These are phyloP conservation scores for Caracal caracal DNA, from an alignment of 2,113 vertebrate genomes.

Conservation along the genomic window DNA sequence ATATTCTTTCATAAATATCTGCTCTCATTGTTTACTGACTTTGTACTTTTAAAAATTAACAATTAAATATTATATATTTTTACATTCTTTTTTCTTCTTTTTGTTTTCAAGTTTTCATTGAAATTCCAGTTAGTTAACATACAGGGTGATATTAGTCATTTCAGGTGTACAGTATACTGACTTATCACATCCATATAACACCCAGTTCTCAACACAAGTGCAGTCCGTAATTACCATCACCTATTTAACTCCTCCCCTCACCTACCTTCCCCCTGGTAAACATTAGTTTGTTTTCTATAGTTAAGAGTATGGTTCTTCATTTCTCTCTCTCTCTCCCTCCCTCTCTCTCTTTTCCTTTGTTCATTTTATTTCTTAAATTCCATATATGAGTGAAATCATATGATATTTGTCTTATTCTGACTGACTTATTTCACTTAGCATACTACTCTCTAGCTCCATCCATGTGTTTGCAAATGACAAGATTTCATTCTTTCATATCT, in stretches of 20 bases:
- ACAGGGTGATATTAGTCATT: not conserved
- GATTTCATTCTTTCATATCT: not conserved
- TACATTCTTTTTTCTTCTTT: not conserved
- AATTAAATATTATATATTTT: not conserved
- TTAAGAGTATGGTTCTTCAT: not conserved
- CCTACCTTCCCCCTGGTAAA: not conserved
- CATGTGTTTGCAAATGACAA: too few species aligned
- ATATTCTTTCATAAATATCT: not conserved
- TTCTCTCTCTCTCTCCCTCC: not conserved
- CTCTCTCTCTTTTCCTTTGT: not conserved
- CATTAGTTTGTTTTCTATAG: not conserved
- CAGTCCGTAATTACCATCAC: not conserved
- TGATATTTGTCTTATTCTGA: not conserved
- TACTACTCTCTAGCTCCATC: not conserved
- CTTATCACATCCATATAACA: not conserved
- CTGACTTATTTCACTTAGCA: not conserved
- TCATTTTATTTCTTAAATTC: not conserved
- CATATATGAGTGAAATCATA: not conserved
- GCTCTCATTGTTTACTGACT: not conserved
- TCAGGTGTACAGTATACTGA: not conserved
- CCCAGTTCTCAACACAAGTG: not conserved
- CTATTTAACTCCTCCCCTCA: not conserved
- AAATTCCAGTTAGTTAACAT: not conserved
- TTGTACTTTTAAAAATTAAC: not conserved
- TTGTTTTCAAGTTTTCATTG: not conserved